A percentile compares a stretch with the other conserved stretches of the same genome.
Evolutionary conservation across 2,797 vertebrate genomes (phyloP).

Genomic region (Sebastes taczanowskii): DNA sequence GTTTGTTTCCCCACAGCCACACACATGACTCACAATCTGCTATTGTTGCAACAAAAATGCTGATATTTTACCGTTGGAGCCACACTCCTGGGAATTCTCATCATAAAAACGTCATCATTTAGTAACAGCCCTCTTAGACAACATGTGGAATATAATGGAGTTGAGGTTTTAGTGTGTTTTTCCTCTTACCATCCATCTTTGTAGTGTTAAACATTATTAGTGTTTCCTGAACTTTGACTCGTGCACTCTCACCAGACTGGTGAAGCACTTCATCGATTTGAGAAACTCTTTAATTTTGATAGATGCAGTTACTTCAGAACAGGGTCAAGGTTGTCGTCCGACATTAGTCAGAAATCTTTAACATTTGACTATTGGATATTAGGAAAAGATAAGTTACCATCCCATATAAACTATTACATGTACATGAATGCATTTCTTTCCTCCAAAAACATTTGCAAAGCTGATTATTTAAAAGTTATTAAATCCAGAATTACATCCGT

Average conservation of each 20-base stretch:
- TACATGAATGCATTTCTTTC: neutral
- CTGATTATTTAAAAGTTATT: neutral
- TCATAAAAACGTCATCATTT: neutral
- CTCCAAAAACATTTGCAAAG: neutral
- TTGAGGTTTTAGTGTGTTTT: neutral
- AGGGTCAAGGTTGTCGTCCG: too few species aligned
- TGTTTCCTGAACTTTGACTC: neutral
- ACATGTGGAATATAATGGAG: neutral
- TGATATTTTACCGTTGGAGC: neutral
- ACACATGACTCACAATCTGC: neutral
- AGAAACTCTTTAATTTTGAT: neutral
- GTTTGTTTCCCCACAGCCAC: neutral
- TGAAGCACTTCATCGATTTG: neutral
- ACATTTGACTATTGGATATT: too few species aligned
- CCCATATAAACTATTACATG: too few species aligned
- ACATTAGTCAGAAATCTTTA: too few species aligned
- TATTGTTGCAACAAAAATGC: neutral
- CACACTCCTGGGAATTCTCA: neutral
- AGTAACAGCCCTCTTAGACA: neutral
- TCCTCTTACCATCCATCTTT: neutral
- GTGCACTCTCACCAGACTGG: neutral
- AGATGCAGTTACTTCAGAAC: neutral
- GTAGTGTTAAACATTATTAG: neutral
- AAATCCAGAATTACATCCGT: neutral
- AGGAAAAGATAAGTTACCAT: too few species aligned